These are phyloP conservation scores for Brachypalpus laphriformis DNA, from an alignment of 2,888 invertebrate genomes.

Conservation along the genomic window DNA sequence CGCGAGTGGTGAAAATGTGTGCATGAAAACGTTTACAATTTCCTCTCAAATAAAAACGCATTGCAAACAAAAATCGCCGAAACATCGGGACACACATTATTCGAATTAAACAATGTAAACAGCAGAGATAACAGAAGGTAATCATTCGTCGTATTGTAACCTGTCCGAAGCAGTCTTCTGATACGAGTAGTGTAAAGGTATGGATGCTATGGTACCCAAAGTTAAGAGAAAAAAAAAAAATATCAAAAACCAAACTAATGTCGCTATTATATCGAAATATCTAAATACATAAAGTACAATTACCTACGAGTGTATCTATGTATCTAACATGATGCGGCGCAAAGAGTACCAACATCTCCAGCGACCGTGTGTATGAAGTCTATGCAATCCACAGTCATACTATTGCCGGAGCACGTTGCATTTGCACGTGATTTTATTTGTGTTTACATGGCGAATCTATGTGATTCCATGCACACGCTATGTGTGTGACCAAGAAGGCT, in stretches of 20 bases:
- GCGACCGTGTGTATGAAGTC: neutral
- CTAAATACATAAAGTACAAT: neutral
- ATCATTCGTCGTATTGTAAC: neutral
- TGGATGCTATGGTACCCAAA: neutral
- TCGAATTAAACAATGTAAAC: slow-evolving; percentile 23
- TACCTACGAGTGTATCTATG: neutral
- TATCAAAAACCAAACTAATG: neutral
- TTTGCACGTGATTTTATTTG: slow-evolving; percentile 61
- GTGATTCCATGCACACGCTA: slow-evolving; percentile 38
- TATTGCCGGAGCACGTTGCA: slow-evolving; percentile 53
- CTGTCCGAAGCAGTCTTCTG: neutral
- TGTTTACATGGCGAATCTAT: slow-evolving; percentile 59
- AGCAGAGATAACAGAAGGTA: neutral
- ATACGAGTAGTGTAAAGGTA: neutral
- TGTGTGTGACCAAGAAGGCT: slow-evolving; percentile 31
- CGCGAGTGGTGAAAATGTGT: slow-evolving; percentile 14
- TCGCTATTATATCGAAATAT: neutral
- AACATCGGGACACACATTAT: neutral
- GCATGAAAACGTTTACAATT: slow-evolving; percentile 48
- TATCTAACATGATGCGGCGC: neutral
- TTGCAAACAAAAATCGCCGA: slow-evolving; percentile 14
- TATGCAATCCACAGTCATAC: neutral
- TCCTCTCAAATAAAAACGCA: slow-evolving; percentile 40
- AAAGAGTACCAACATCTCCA: neutral
- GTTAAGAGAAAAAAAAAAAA: neutral